Conservation (phyloP, 2,797 vertebrate species). For the Karalla daura region DNA sequence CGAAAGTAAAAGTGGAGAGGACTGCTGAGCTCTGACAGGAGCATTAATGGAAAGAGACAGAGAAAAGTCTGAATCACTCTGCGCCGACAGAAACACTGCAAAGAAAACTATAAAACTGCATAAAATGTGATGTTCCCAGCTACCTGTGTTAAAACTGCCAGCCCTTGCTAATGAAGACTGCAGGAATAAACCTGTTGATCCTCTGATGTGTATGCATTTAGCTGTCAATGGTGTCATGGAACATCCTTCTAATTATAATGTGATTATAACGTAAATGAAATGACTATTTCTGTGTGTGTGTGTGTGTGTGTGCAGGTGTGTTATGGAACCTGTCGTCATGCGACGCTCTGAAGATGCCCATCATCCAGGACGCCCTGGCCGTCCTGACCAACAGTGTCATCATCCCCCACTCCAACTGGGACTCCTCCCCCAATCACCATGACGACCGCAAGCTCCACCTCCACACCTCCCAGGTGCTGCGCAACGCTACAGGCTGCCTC, state of each 20-base stretch:
- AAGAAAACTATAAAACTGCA: neutral
- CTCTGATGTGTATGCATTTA: neutral
- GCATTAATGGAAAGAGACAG: neutral
- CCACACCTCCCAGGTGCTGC: conserved; percentile 98
- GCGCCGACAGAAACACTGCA: neutral
- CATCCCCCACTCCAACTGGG: conserved; percentile 97
- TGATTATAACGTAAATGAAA: neutral
- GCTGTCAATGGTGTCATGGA: too few species aligned
- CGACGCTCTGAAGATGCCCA: conserved; percentile 99
- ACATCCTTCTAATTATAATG: neutral
- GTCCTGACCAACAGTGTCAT: conserved; percentile 98
- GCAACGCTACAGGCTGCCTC: conserved; percentile 99
- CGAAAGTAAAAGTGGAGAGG: neutral
- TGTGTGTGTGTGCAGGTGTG: conserved; percentile 84
- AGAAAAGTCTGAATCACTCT: neutral
- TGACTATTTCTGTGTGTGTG: too few species aligned
- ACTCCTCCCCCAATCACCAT: conserved; percentile 92
- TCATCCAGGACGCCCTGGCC: conserved; percentile 97
- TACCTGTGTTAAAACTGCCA: neutral
- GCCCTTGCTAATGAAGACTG: neutral
- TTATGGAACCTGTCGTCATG: conserved; percentile 99
- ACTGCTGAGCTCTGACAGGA: conserved; percentile 6
- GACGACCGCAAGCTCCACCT: conserved; percentile 97
- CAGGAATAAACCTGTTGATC: neutral
- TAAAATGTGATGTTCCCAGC: neutral